Percentiles rank a stretch among this genome's conserved stretches.
These are phyloP conservation scores for Drosophila paramelanica DNA, from an alignment of 2,888 invertebrate species.

Conservation along the genomic window DNA sequence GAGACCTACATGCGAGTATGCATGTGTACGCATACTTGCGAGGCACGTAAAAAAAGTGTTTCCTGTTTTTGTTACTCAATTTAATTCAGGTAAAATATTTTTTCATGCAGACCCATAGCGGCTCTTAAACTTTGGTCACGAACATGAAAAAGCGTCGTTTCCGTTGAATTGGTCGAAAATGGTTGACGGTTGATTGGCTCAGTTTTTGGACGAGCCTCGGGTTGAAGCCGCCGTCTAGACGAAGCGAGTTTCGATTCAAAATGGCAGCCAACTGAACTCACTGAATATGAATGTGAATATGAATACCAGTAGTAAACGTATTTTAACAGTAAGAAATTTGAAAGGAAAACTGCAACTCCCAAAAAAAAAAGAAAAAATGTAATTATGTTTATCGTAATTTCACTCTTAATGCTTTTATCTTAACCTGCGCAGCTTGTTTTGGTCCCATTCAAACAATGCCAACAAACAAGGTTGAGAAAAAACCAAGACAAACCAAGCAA, in stretches of 20 bases:
- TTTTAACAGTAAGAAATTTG: conserved; percentile 13
- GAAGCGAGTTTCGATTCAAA: conserved; percentile 53
- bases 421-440: conserved; percentile 57
- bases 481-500: conserved; percentile 8
- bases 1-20: conserved; percentile 21
- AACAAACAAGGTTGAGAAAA: conserved; percentile 49
- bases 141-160: conserved; percentile 75
- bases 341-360: conserved; percentile 34
- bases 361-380: conserved; percentile 17
- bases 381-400: conserved; percentile 46
- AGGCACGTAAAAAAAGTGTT: conserved; percentile 58
- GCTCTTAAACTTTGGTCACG: conserved; percentile 74
- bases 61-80: conserved; percentile 82
- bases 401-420: conserved; percentile 59
- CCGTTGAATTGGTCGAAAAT: conserved; percentile 76
- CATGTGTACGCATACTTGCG: conserved; percentile 15
- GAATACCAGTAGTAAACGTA: conserved; percentile 5
- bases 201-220: conserved; percentile 50
- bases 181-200: conserved; percentile 78
- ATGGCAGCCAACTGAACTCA: conserved; percentile 58
- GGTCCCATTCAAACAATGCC: conserved; percentile 42
- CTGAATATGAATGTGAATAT: conserved; percentile 25
- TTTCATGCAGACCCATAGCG: conserved; percentile 49
- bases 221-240: conserved; percentile 52
- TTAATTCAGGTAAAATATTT: conserved; percentile 82